Base-by-base conservation (phyloP, 2,888 invertebrate species). In the Himalopsyche japonica region DNA sequence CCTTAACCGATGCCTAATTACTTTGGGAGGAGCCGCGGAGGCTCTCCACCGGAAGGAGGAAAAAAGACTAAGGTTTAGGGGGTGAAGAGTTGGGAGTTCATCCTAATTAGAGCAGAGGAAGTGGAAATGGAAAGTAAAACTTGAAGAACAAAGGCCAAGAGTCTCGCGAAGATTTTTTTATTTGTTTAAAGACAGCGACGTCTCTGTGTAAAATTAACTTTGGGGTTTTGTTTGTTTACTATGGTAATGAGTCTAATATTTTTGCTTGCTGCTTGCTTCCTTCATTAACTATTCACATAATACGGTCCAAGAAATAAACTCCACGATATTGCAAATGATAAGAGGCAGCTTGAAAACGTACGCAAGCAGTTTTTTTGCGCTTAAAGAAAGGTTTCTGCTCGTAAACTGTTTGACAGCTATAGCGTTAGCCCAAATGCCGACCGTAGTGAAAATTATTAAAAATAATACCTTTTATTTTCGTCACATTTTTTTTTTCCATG, bases 1-100 rank as follows among this genome's bases (percentile, higher is more conserved):
- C 76, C 76, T 84, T 84, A 84, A 82, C 84, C 84, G 79, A 79
- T 84, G 84, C 57, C 84, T 84, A 84, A 84, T 84, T 84, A 84
- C 84, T 84, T 57, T 79, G 84, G 47, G 49, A 37, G 79, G 24
- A 34, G 34, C 15, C 43, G 43, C 15, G 43, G 79, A 32, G 32
- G 48, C 24, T 7, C 43, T 24, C n/a, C 57, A 24, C 57, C 20
- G 76, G 24, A 79, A 77, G 34, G 48, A 18, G 82, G 47, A 30
- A 78, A 20, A 24, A 48, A 47, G 70, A 57, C 32, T 80, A n/a
- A 27, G 79, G 70, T 27, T 34, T 34, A 76, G 76, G 76, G 76
- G 76, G 30, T 76, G 76, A 76, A 34, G 34, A 76, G 37, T 34
- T 70, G 78, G 57, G 57, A 76, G 49, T 84, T 57, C 57, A 57